These are phyloP conservation scores for Pandion haliaetus DNA, from an alignment of 2,113 vertebrate species.

Conservation along the genomic window DNA sequence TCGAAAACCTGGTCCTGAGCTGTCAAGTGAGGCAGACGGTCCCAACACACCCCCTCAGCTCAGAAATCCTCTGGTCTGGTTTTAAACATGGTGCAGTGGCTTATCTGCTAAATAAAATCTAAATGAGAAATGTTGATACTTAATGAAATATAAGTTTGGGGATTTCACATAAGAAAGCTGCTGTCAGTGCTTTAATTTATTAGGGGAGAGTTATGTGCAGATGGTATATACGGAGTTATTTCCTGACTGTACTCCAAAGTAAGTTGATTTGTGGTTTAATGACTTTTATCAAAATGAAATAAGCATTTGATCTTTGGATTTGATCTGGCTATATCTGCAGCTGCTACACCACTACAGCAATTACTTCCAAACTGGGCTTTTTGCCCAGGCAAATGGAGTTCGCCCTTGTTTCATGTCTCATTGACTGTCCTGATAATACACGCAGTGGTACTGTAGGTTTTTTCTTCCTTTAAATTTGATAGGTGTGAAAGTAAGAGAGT, in stretches of 20 bases:
- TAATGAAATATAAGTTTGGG: conserved; percentile 49
- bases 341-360: conserved; percentile 62
- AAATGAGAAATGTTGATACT: conserved; percentile 30
- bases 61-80: neutral
- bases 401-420: conserved; percentile 62
- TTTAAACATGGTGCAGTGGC: neutral
- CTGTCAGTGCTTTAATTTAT: conserved; percentile 17
- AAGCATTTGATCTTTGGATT: conserved; percentile 76
- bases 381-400: conserved; percentile 72
- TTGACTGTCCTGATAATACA: conserved; percentile 56
- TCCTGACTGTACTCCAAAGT: conserved; percentile 50
- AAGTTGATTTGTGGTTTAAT: conserved; percentile 71
- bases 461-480: conserved; percentile 30
- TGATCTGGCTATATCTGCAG: conserved; percentile 68
- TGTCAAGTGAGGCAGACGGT: neutral
- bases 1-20: neutral
- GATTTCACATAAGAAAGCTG: conserved; percentile 52
- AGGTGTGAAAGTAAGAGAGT: conserved; percentile 19
- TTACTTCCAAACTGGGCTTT: conserved; percentile 69
- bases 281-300: conserved; percentile 77
- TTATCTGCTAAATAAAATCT: conserved; percentile 39
- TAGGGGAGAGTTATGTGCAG: conserved; percentile 40
- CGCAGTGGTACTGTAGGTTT: neutral
- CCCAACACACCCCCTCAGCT: neutral
- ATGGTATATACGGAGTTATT: conserved; percentile 58